phyloP scores from a whole-genome alignment of 2,797 vertebrate species.

The Chiloscyllium punctatum region DNA sequence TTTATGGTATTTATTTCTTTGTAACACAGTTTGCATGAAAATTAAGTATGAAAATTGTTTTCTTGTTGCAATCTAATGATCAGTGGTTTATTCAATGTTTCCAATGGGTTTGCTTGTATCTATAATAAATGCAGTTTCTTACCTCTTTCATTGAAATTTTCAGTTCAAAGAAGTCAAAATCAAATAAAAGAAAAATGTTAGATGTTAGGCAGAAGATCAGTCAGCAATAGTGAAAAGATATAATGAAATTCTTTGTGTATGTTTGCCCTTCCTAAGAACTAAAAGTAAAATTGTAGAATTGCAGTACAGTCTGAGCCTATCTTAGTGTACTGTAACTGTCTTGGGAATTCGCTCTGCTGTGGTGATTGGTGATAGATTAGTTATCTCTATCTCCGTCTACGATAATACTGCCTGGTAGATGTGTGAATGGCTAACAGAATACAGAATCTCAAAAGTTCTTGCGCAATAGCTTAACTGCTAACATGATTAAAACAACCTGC shows the following conservation, averaged over 20 bases:
- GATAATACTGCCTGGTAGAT: neutral
- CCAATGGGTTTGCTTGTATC: neutral
- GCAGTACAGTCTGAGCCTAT: neutral
- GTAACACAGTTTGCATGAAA: neutral
- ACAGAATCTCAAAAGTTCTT: neutral
- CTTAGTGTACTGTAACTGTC: neutral
- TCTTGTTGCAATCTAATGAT: neutral
- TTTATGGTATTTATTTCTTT: neutral
- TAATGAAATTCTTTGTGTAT: neutral
- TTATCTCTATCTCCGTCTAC: neutral
- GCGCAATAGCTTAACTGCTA: neutral
- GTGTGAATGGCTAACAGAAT: neutral
- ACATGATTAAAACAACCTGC: neutral
- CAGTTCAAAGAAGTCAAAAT: neutral
- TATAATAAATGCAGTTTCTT: slow-evolving; percentile 1
- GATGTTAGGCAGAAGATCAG: neutral
- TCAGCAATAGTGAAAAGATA: neutral
- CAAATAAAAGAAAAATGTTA: neutral
- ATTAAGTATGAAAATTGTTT: neutral
- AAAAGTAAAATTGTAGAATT: neutral
- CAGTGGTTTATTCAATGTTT: neutral
- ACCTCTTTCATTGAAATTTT: neutral
- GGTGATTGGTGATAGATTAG: neutral
- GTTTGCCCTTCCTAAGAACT: neutral
- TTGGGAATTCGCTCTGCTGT: neutral